Base-by-base conservation (phyloP, 2,888 invertebrate species). In the Ptycholaimellus sp. region DNA sequence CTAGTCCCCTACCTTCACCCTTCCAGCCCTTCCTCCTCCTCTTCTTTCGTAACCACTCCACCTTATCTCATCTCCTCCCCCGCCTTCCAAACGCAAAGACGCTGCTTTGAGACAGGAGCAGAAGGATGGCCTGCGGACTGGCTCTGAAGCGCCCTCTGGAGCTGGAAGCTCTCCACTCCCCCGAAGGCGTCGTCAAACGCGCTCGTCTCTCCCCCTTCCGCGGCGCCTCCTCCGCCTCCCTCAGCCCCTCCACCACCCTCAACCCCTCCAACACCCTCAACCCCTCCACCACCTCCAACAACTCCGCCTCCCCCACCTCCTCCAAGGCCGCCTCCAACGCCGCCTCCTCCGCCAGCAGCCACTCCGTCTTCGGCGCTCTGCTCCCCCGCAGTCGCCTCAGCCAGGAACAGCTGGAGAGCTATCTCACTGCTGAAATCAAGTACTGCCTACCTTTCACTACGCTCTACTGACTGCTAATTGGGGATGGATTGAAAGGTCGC, bases 91-190 rank as follows among this genome's bases (percentile, higher is more conserved):
- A n/a, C n/a, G n/a, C n/a, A n/a, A n/a, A n/a, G n/a, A n/a, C n/a
- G n/a, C n/a, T n/a, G n/a, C n/a, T n/a, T n/a, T n/a, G n/a, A n/a
- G n/a, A n/a, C n/a, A n/a, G n/a, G n/a, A n/a, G n/a, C 42, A 46
- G 46, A 33, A 41, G 29, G 25, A 56, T 56, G 56, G 52, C 56
- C 40, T 56, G 56, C 38, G 56, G 56, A 36, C 37, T 56, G 13
- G 56, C 56, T 21, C 42, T 56, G 33, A 56, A 56, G 40, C 49
- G 56, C 35, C 52, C 55, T n/a, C 46, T 51, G 35, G 53, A 56
- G 32, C 50, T 51, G 40, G 54, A 55, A 32, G 39, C 49, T 3
- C 52, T 47, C 36, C 35, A 52, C 37, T 39, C 43, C n/a, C 48
- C 51, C 30, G 56, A 52, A 6, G 41, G 44, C 4, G 52, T 53